A percentile compares a stretch with the other conserved stretches of the same genome.
phyloP scores from a whole-genome alignment of 1,140 invertebrate species.

The Bombus pascuorum region DNA sequence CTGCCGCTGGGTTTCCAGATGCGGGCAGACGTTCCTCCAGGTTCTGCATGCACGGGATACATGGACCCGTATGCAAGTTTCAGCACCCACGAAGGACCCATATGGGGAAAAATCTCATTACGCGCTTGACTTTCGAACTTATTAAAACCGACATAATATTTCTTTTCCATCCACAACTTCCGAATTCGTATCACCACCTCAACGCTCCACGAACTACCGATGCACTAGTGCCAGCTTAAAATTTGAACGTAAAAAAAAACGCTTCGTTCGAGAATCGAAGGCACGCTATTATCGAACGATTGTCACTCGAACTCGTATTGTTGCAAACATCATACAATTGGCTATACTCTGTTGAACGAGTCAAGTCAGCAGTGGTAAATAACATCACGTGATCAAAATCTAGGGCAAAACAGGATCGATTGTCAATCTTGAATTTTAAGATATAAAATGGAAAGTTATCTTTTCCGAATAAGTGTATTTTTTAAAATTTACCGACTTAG shows the following conservation, averaged over 20 bases:
- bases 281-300: slow-evolving; percentile 20
- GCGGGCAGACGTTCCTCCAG: slow-evolving; percentile 68
- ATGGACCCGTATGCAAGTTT: slow-evolving; percentile 54
- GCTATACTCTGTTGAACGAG: not conserved
- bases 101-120: slow-evolving; percentile 47
- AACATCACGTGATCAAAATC: not conserved
- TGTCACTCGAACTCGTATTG: not conserved
- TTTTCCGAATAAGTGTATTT: not conserved
- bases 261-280: slow-evolving; percentile 1
- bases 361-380: not conserved
- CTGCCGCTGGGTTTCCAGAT: slow-evolving; percentile 70
- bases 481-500: not conserved
- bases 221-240: not conserved
- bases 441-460: not conserved
- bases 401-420: not conserved
- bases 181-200: not conserved
- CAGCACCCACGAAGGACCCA: slow-evolving; percentile 5
- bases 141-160: not conserved
- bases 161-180: not conserved
- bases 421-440: not conserved
- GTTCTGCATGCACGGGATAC: slow-evolving; percentile 16
- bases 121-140: slow-evolving; percentile 44
- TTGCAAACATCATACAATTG: not conserved
- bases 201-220: not conserved
- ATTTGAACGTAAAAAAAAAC: not conserved